Evolutionary conservation across 2,888 invertebrate species (phyloP).

Genomic region (Thecocarcelia acutangulata): DNA sequence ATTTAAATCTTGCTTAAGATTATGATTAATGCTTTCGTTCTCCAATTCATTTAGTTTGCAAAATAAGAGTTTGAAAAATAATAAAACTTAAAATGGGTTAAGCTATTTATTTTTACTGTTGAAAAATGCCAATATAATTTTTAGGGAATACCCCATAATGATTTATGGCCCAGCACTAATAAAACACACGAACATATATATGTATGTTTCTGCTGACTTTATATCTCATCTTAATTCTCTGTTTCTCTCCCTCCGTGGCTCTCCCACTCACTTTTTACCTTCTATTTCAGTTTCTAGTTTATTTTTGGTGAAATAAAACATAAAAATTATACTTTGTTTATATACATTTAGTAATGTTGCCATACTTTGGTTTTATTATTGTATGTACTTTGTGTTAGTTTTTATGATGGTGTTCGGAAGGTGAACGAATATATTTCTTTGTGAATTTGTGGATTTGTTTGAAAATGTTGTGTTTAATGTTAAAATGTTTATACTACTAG

Average conservation of each 20-base stretch:
- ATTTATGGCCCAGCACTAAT: slow-evolving; percentile 60
- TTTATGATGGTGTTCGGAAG: slow-evolving; percentile 31
- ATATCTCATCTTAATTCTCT: slow-evolving; percentile 4
- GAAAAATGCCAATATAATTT: slow-evolving; percentile 1
- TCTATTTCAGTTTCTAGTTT: slow-evolving; percentile 4
- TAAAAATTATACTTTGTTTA: slow-evolving; percentile 60
- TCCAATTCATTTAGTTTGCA: slow-evolving; percentile 15
- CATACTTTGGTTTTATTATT: slow-evolving; percentile 41
- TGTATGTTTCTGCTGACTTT: not conserved
- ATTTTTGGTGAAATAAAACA: slow-evolving; percentile 44
- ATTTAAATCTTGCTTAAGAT: not conserved
- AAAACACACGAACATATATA: slow-evolving; percentile 22
- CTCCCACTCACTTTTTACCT: not conserved
- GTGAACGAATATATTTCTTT: slow-evolving; percentile 43
- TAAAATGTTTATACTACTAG: slow-evolving; percentile 64
- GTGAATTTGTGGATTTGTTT: slow-evolving; percentile 59
- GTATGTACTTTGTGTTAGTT: slow-evolving; percentile 23
- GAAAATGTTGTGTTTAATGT: slow-evolving; percentile 61
- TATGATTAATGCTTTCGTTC: slow-evolving; percentile 52
- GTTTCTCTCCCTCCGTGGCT: not conserved
- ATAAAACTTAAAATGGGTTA: slow-evolving; percentile 29
- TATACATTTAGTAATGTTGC: slow-evolving; percentile 50
- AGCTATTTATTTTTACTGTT: slow-evolving; percentile 19
- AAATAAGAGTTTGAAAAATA: slow-evolving; percentile 31
- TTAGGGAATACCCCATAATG: slow-evolving; percentile 55